Evolutionary conservation across 2,797 vertebrate genomes (phyloP), one percentile per base, ranked within the genome.

Genomic region (Ctenopoma kingsleyae): DNA sequence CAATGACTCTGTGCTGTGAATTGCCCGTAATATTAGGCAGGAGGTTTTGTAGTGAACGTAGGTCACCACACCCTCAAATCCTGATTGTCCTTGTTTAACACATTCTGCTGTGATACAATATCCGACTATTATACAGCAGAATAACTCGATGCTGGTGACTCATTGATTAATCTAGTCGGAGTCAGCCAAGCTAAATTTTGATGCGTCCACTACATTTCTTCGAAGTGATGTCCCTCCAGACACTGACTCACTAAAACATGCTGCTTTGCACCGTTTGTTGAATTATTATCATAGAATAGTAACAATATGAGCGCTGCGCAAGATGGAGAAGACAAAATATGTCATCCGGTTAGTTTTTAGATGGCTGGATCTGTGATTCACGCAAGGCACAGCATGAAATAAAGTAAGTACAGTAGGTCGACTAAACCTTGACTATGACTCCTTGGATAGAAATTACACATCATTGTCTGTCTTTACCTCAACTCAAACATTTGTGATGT

Each of bases 41-140:
- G 22, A 57, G 58, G 44, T 47, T 30, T n/a, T 12, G 32, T 8
- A 8, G 44, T n/a, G 23, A 61, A 57, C 50, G 17, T 55, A 47
- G 43, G 48, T 46, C 30, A 32, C 85, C 80, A 61, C 88, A 73
- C 85, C 87, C 87, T 76, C 40, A 11, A 22, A 60, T 53, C 61
- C 81, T 53, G 74, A 82, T 81, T 88, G 87, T 91, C 84, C 81
- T 83, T 48, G 68, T 59, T 69, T 67, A 75, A 73, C 78, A 74
- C 78, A 66, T 66, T 55, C 56, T 36, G 27, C 78, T 51, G 75
- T 92, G 88, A 87, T 48, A 87, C 78, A 86, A 92, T 74, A 83
- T 94, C 92, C 92, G 59, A 11, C 65, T 78, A 93, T 92, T 93
- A 89, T 93, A 16, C 38, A 50, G 78, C 68, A 50, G 65, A 84